Conservation (phyloP, 1,140 invertebrate species). For the Hesperophylax magnus region DNA sequence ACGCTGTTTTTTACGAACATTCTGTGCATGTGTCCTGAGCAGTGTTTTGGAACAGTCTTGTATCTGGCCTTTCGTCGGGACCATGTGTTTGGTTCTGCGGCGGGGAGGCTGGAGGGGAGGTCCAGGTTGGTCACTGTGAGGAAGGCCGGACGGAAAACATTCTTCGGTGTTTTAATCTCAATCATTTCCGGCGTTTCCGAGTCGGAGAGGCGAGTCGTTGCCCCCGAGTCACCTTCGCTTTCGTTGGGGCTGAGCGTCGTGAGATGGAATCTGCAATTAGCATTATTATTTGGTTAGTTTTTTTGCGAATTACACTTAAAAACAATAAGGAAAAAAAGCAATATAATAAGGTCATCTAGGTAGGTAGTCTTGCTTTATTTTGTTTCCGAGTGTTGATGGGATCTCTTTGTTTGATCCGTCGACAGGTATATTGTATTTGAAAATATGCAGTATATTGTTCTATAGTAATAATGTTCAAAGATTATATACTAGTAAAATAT, state of each 20-base stretch:
- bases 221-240: conserved; percentile 26
- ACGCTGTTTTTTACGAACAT: conserved; percentile 53
- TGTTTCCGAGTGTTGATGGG: too few species aligned
- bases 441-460: too few species aligned
- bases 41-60: conserved; percentile 51
- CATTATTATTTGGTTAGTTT: too few species aligned
- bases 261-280: conserved; percentile 50
- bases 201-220: conserved; percentile 31
- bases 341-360: too few species aligned
- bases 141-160: conserved; percentile 52
- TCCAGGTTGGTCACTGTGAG: conserved; percentile 52
- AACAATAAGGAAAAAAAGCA: too few species aligned
- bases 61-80: conserved; percentile 44
- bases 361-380: too few species aligned
- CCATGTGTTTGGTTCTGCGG: background rate
- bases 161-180: conserved; percentile 47
- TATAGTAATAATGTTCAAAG: too few species aligned
- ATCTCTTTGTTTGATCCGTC: too few species aligned
- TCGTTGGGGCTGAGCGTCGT: background rate
- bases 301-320: too few species aligned
- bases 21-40: conserved; percentile 50
- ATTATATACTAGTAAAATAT: too few species aligned
- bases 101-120: conserved; percentile 13
- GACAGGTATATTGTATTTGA: too few species aligned
- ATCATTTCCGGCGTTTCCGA: conserved; percentile 47